phyloP scores from a whole-genome alignment of 2,888 invertebrate species.

The Platycheirus rosarum region DNA sequence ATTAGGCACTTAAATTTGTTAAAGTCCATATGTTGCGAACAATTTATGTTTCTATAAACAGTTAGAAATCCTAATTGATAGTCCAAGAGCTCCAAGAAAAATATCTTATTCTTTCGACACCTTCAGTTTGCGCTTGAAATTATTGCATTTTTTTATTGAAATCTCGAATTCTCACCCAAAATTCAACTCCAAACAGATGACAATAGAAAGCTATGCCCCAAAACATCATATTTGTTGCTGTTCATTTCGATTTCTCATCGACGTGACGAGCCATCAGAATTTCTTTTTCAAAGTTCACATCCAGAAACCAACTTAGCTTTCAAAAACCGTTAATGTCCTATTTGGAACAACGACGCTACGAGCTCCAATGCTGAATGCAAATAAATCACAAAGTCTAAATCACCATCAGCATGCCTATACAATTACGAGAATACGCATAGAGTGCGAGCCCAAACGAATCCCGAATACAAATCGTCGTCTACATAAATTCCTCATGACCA shows the following conservation, averaged over 20 bases:
- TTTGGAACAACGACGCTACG: slow-evolving; percentile 42
- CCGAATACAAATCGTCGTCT: slow-evolving; percentile 71
- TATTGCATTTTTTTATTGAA: too few species aligned
- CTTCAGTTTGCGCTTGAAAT: too few species aligned
- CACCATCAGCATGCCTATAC: slow-evolving; percentile 42
- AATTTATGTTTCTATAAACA: too few species aligned
- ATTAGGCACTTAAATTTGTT: too few species aligned
- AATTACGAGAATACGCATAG: slow-evolving; percentile 59
- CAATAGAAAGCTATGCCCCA: slow-evolving; percentile 9
- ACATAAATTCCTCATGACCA: slow-evolving; percentile 74
- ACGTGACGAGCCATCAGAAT: slow-evolving; percentile 16
- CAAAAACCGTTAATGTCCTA: slow-evolving; percentile 70
- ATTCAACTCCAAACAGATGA: too few species aligned
- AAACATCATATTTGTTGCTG: slow-evolving; percentile 3
- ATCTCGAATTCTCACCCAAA: too few species aligned
- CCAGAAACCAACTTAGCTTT: slow-evolving; percentile 37
- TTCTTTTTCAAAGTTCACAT: slow-evolving; percentile 36
- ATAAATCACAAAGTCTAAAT: slow-evolving; percentile 69
- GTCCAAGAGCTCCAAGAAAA: too few species aligned
- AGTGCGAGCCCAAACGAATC: slow-evolving; percentile 68
- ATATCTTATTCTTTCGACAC: too few species aligned
- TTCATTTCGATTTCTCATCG: slow-evolving; percentile 40
- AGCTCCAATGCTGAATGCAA: slow-evolving; percentile 65
- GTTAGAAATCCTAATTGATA: too few species aligned
- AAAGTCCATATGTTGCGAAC: too few species aligned